Evolutionary conservation across 1,140 invertebrate genomes (phyloP).

Genomic region (Drosophila pachea): DNA sequence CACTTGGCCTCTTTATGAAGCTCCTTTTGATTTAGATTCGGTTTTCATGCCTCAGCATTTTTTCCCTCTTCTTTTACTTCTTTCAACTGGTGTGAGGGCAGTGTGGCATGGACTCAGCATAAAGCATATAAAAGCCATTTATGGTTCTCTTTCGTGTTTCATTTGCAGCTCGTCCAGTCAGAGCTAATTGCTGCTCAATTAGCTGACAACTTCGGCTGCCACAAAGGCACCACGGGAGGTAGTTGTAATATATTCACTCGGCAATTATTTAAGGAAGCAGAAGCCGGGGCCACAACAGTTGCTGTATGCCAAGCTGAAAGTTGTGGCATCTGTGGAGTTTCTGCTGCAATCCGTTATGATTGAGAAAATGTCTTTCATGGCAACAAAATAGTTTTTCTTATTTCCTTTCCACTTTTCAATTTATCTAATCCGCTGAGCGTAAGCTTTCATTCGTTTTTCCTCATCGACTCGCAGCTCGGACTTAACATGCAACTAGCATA

Average conservation of each 20-base stretch:
- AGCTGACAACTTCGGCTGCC: not conserved
- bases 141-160: conserved; percentile 1
- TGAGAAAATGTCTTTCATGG: too few relatives aligned
- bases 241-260: not conserved
- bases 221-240: not conserved
- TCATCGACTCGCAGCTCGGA: too few relatives aligned
- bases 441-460: not conserved
- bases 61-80: too few relatives aligned
- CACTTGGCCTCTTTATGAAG: conserved; percentile 12
- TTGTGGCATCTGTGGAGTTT: too few relatives aligned
- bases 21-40: conserved; percentile 19
- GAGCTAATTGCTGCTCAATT: conserved; percentile 20
- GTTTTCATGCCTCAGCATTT: conserved; percentile 14
- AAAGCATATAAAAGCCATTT: conserved; percentile 14
- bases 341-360: too few relatives aligned
- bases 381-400: not conserved
- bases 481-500: not conserved
- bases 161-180: not conserved
- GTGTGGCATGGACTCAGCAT: not conserved
- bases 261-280: not conserved
- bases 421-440: not conserved
- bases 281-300: not conserved
- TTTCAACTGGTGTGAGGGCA: not conserved
- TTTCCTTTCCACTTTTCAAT: conserved; percentile 1
- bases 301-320: too few relatives aligned